These are phyloP conservation scores for Pemphigus obesinymphae DNA, from an alignment of 1,140 invertebrate genomes.

Conservation along the genomic window DNA sequence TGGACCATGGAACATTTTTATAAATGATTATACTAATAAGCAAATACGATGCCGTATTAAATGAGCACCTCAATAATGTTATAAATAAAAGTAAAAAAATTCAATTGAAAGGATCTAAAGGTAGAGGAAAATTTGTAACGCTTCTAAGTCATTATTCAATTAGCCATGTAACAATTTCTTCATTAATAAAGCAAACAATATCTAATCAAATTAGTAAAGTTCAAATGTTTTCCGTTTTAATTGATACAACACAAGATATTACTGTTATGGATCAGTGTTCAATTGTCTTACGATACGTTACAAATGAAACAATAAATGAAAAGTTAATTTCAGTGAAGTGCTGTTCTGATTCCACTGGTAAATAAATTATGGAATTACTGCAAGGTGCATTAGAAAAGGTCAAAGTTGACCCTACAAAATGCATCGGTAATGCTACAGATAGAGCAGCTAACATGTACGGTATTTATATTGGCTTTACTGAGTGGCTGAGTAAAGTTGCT, in stretches of 20 bases:
- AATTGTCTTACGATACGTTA: neutral
- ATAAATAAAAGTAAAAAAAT: neutral
- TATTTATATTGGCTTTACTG: neutral
- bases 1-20: slow-evolving; percentile 19
- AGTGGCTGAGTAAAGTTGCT: neutral
- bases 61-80: neutral
- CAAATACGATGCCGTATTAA: neutral
- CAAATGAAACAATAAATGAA: neutral
- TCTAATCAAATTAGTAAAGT: neutral
- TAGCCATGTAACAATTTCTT: neutral
- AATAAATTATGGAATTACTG: neutral
- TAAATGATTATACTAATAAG: neutral
- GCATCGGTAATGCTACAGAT: slow-evolving; percentile 1
- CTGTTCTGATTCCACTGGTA: neutral
- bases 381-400: neutral
- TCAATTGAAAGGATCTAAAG: neutral
- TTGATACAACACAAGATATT: neutral
- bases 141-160: neutral
- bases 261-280: neutral
- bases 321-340: neutral
- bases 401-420: neutral
- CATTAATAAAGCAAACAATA: neutral
- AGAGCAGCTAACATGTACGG: neutral
- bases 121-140: neutral
- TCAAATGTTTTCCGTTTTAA: neutral